These are phyloP conservation scores for Apodemia zela DNA, from an alignment of 2,888 invertebrate genomes.

Conservation along the genomic window DNA sequence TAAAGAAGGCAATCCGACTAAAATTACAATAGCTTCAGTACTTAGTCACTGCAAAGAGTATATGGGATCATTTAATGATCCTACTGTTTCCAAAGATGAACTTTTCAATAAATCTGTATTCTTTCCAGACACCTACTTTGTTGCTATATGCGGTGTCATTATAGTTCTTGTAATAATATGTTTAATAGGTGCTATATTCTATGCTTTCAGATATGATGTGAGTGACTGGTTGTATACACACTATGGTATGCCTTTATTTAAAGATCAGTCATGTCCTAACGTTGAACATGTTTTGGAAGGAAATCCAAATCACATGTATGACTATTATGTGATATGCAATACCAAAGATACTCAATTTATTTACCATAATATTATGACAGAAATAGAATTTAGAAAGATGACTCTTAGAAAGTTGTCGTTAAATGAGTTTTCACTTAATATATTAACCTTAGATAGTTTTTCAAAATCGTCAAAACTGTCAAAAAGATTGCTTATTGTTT, in stretches of 20 bases:
- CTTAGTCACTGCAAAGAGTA: slow-evolving; percentile 82
- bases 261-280: slow-evolving; percentile 83
- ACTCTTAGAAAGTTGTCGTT: slow-evolving; percentile 85
- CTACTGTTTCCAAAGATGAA: slow-evolving; percentile 69
- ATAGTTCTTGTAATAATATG: slow-evolving; percentile 85
- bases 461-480: slow-evolving; percentile 72
- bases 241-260: slow-evolving; percentile 88
- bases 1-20: slow-evolving; percentile 72
- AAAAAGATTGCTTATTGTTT: slow-evolving; percentile 79
- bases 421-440: slow-evolving; percentile 84
- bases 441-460: slow-evolving; percentile 74
- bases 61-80: slow-evolving; percentile 74
- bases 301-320: slow-evolving; percentile 87
- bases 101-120: slow-evolving; percentile 81
- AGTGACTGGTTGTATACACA: slow-evolving; percentile 89
- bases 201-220: slow-evolving; percentile 88
- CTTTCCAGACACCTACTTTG: slow-evolving; percentile 85
- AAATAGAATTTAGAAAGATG: slow-evolving; percentile 86
- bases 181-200: slow-evolving; percentile 85
- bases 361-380: slow-evolving; percentile 84
- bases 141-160: slow-evolving; percentile 86
- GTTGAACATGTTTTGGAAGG: slow-evolving; percentile 83
- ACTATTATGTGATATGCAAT: slow-evolving; percentile 93
- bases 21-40: slow-evolving; percentile 77
- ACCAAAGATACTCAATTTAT: slow-evolving; percentile 88